Evolutionary conservation across 2,797 vertebrate genomes (phyloP).

Genomic region (Champsocephalus gunnari): DNA sequence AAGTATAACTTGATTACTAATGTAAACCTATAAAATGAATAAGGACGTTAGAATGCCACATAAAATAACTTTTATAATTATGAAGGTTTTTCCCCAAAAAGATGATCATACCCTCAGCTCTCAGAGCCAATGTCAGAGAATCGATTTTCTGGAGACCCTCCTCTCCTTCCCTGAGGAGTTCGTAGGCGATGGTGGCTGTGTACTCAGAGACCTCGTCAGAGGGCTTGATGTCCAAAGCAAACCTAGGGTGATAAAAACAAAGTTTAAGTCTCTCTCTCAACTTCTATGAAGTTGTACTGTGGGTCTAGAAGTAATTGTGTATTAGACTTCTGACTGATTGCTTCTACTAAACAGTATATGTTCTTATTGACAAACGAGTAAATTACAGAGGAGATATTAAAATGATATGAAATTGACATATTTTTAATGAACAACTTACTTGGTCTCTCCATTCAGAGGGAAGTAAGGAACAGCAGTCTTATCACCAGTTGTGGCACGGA

Average conservation of each 20-base stretch:
- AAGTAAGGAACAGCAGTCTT: conserved; percentile 83
- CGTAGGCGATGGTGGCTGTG: conserved; percentile 85
- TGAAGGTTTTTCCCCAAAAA: background rate
- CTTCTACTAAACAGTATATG: background rate
- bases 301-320: background rate
- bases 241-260: conserved; percentile 75
- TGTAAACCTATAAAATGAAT: background rate
- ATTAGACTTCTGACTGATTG: background rate
- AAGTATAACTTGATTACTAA: conserved; percentile 10
- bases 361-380: background rate
- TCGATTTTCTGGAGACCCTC: conserved; percentile 85
- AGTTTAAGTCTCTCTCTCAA: background rate
- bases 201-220: conserved; percentile 87
- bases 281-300: background rate
- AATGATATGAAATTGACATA: background rate
- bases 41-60: background rate
- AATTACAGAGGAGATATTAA: background rate
- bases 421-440: conserved; percentile 74
- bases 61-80: background rate
- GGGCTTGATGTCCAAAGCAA: conserved; percentile 85
- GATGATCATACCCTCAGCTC: conserved; percentile 87
- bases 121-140: conserved; percentile 85
- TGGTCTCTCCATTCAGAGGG: conserved; percentile 87
- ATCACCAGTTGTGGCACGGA: conserved; percentile 69
- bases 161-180: conserved; percentile 81